Evolutionary conservation across 2,888 invertebrate species (phyloP).

Genomic region (Adela reaumurella): DNA sequence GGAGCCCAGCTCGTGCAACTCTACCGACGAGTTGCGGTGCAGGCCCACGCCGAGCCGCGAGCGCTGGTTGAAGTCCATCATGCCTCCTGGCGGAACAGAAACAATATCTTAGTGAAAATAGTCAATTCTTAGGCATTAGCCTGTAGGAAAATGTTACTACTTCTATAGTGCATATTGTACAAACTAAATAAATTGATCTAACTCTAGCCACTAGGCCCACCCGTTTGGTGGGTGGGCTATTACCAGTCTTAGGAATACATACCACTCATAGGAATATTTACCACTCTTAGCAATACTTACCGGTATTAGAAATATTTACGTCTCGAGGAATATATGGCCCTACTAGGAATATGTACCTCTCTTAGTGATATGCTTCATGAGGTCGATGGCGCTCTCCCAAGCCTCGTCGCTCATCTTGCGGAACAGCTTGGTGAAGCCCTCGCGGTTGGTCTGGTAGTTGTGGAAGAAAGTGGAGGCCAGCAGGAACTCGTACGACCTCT

Average conservation of each 20-base stretch:
- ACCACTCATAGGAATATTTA: too few species aligned
- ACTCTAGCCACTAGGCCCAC: too few species aligned
- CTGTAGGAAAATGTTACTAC: too few species aligned
- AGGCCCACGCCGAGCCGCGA: slow-evolving; percentile 22
- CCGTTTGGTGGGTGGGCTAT: too few species aligned
- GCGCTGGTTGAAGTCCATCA: slow-evolving; percentile 39
- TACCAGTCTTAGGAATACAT: too few species aligned
- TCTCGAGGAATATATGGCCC: too few species aligned
- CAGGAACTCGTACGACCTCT: slow-evolving; percentile 72
- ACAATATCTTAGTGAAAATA: too few species aligned
- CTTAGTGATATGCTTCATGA: slow-evolving; percentile 74
- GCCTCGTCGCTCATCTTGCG: slow-evolving; percentile 68
- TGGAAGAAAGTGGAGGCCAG: slow-evolving; percentile 72
- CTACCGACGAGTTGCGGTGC: slow-evolving; percentile 43
- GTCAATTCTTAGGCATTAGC: too few species aligned
- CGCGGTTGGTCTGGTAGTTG: slow-evolving; percentile 71
- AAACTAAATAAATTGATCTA: too few species aligned
- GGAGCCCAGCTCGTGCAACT: slow-evolving; percentile 66
- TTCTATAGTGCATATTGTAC: too few species aligned
- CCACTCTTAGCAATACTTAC: too few species aligned
- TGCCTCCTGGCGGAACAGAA: slow-evolving; percentile 29
- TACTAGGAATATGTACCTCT: slow-evolving; percentile 55
- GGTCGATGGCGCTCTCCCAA: slow-evolving; percentile 69
- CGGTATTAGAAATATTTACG: too few species aligned
- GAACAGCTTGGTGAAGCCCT: slow-evolving; percentile 73